phyloP scores from a whole-genome alignment of 2,113 vertebrate genomes.

The Panthera uncia region DNA sequence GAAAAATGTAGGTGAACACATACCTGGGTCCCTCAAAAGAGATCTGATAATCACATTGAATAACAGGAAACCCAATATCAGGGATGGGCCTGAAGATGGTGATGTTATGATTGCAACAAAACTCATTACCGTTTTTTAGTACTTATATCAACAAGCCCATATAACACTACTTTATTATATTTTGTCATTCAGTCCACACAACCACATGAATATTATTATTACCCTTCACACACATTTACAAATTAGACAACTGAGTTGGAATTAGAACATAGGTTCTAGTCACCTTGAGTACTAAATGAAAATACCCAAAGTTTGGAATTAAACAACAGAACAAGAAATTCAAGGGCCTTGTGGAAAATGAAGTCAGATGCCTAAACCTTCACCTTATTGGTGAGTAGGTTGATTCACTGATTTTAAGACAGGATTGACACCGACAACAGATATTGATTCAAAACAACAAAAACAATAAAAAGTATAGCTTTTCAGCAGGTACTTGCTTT shows the following conservation, averaged over 20 bases:
- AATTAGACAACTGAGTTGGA: not conserved
- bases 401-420: not conserved
- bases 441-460: not conserved
- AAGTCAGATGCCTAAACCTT: not conserved
- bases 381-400: not conserved
- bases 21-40: not conserved
- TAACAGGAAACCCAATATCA: not conserved
- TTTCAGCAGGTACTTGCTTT: not conserved
- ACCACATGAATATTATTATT: not conserved
- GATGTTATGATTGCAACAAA: not conserved
- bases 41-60: not conserved
- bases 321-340: not conserved
- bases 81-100: fast-evolving
- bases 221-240: not conserved
- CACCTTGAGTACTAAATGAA: not conserved
- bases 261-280: not conserved
- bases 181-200: not conserved
- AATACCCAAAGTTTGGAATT: not conserved
- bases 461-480: not conserved
- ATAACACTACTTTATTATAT: not conserved
- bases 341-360: not conserved
- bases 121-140: not conserved
- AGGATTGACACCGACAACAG: not conserved
- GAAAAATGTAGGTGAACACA: not conserved
- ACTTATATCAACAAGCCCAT: not conserved